Evolutionary conservation across 2,797 vertebrate species (phyloP).

Genomic region (Poeciliopsis infans): DNA sequence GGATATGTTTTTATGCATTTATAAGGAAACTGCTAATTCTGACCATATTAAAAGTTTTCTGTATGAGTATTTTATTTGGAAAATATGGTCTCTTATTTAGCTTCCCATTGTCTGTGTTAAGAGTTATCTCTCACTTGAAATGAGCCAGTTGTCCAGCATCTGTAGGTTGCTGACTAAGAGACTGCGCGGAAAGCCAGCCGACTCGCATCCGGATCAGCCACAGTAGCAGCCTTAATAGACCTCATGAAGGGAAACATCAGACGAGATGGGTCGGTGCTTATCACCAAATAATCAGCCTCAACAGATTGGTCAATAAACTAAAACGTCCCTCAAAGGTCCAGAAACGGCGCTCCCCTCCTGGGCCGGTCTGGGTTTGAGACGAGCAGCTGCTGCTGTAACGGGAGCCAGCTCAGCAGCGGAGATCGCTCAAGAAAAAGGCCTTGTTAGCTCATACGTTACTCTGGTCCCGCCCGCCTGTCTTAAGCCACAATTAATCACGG

Average conservation of each 20-base stretch:
- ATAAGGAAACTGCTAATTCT: not conserved
- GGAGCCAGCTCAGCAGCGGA: conserved; percentile 70
- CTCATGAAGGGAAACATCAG: conserved; percentile 2
- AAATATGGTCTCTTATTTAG: not conserved
- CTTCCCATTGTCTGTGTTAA: not conserved
- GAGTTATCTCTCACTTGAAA: not conserved
- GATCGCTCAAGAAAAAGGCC: conserved; percentile 81
- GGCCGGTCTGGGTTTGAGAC: conserved; percentile 36
- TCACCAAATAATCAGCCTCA: not conserved
- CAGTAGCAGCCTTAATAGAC: conserved; percentile 2
- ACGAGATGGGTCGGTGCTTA: not conserved
- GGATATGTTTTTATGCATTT: not conserved
- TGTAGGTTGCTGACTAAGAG: conserved; percentile 7
- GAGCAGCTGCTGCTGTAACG: conserved; percentile 49
- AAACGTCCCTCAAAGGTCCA: conserved; percentile 39
- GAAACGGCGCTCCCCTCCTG: conserved; percentile 26
- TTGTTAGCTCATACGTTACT: conserved; percentile 94
- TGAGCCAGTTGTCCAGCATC: conserved; percentile 3
- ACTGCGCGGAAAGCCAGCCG: not conserved
- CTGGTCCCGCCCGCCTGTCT: conserved; percentile 95
- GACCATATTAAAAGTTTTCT: not conserved
- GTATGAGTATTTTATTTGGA: not conserved
- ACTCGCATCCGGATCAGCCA: conserved; percentile 3
- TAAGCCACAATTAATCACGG: conserved; percentile 99
- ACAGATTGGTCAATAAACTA: conserved; percentile 13